Conservation (phyloP, 2,888 invertebrate genomes). For the Synanthedon vespiformis region DNA sequence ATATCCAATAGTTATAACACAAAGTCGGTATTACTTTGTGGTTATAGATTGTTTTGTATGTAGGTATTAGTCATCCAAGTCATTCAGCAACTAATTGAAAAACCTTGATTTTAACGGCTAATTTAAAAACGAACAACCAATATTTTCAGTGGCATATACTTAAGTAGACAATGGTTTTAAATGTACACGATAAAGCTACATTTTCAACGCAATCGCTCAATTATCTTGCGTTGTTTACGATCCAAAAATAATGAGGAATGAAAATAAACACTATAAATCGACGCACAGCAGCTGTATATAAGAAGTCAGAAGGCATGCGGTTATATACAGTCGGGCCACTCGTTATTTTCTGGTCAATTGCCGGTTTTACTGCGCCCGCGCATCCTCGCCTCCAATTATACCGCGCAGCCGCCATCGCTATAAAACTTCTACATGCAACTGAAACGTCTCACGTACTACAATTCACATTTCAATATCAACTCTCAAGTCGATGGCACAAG, state of each 20-base stretch:
- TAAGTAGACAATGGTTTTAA: background rate
- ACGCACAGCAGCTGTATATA: constrained; percentile 53
- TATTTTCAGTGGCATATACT: too few species aligned
- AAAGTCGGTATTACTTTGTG: too few species aligned
- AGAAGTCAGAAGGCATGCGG: constrained; percentile 27
- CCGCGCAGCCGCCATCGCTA: constrained; percentile 62
- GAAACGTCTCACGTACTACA: constrained; percentile 20
- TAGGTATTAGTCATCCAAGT: too few species aligned
- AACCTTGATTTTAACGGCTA: too few species aligned
- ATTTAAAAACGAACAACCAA: too few species aligned
- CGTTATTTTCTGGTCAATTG: constrained; percentile 71
- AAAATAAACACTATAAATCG: constrained; percentile 25
- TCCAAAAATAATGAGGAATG: background rate
- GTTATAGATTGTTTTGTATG: too few species aligned
- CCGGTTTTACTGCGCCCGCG: constrained; percentile 65
- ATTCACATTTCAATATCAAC: constrained; percentile 11
- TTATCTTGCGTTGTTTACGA: too few species aligned
- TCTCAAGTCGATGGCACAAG: constrained; percentile 1
- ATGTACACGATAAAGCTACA: background rate
- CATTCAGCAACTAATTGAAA: too few species aligned
- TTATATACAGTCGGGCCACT: constrained; percentile 40
- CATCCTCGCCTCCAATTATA: constrained; percentile 67
- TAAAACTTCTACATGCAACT: constrained; percentile 31
- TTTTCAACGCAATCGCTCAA: too few species aligned
- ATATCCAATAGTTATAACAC: too few species aligned